Conservation (phyloP, 92 coral and sea anemone genomes). For the Chrysogorgia sp. region DNA sequence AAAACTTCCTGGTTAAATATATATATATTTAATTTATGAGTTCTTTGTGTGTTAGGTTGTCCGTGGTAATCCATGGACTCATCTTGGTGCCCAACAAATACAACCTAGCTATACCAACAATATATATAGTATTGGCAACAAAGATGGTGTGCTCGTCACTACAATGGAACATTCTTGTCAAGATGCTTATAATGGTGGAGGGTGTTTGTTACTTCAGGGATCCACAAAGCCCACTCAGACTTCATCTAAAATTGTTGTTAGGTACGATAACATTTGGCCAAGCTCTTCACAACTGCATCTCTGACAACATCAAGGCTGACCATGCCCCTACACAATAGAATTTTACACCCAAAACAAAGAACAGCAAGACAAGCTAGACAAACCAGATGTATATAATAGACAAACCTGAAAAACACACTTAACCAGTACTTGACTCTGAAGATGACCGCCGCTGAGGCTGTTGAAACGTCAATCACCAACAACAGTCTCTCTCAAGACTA, state of each 20-base stretch:
- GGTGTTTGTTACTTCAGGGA: slow-evolving; percentile 78
- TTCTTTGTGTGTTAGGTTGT: slow-evolving; percentile 62
- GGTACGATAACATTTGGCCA: slow-evolving; percentile 44
- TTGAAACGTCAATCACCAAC: no score
- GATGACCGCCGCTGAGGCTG: no score
- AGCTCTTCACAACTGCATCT: background rate
- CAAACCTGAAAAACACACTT: no score
- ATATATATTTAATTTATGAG: background rate
- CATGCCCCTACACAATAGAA: no score
- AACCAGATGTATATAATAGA: no score
- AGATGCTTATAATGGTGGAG: slow-evolving; percentile 88
- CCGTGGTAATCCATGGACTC: slow-evolving; percentile 76
- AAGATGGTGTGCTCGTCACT: slow-evolving; percentile 69
- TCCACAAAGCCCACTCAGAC: slow-evolving; percentile 49
- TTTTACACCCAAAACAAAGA: no score
- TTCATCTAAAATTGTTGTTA: slow-evolving; percentile 73
- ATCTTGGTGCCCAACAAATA: slow-evolving; percentile 85
- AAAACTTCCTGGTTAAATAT: no score
- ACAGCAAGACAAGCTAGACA: no score
- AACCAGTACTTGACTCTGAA: no score
- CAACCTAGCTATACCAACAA: slow-evolving; percentile 79
- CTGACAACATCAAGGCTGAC: background rate
- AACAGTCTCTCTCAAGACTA: no score
- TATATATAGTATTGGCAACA: slow-evolving; percentile 80
- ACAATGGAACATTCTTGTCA: slow-evolving; percentile 64